A percentile compares a stretch with the other conserved stretches of the same genome.
Conservation (phyloP, 92 coral and sea anemone species). For the Porites rus region DNA sequence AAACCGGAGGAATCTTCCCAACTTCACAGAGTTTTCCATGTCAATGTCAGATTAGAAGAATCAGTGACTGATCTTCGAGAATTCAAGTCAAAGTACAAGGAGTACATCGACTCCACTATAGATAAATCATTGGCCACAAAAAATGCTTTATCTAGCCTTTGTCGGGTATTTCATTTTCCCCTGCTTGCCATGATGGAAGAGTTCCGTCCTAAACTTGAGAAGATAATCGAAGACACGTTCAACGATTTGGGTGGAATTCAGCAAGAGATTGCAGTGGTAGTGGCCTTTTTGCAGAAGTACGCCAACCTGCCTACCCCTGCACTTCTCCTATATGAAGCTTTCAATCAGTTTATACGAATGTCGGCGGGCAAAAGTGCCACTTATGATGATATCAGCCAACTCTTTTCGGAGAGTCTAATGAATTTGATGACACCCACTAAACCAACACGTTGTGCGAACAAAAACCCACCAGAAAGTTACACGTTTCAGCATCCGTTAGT, state of each 20-base stretch:
- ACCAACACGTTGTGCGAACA: constrained; percentile 32
- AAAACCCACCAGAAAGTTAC: constrained; percentile 59
- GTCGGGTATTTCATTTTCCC: constrained; percentile 95
- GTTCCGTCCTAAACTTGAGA: constrained; percentile 68
- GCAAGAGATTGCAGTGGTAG: constrained; percentile 84
- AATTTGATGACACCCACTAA: constrained; percentile 78
- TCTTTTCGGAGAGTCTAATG: constrained; percentile 70
- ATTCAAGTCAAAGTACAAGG: constrained; percentile 81
- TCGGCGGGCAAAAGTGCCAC: constrained; percentile 53
- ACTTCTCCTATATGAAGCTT: constrained; percentile 73
- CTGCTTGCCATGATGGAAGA: constrained; percentile 86
- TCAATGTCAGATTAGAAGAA: constrained; percentile 79
- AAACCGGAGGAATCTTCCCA: constrained; percentile 47
- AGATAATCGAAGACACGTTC: constrained; percentile 75
- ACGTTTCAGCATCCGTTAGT: constrained; percentile 88
- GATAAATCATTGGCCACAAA: neutral
- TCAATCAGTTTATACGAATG: constrained; percentile 58
- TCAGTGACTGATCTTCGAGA: constrained; percentile 77
- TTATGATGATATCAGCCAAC: constrained; percentile 72
- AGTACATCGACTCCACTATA: constrained; percentile 43
- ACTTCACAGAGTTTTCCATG: constrained; percentile 71
- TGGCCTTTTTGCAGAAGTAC: constrained; percentile 85
- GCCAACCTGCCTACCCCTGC: constrained; percentile 88
- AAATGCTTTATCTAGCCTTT: constrained; percentile 31
- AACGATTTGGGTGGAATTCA: constrained; percentile 66